A percentile compares a stretch with the other conserved stretches of the same genome.
phyloP scores from a whole-genome alignment of 2,113 vertebrate genomes.

The Nothobranchius furzeri region DNA sequence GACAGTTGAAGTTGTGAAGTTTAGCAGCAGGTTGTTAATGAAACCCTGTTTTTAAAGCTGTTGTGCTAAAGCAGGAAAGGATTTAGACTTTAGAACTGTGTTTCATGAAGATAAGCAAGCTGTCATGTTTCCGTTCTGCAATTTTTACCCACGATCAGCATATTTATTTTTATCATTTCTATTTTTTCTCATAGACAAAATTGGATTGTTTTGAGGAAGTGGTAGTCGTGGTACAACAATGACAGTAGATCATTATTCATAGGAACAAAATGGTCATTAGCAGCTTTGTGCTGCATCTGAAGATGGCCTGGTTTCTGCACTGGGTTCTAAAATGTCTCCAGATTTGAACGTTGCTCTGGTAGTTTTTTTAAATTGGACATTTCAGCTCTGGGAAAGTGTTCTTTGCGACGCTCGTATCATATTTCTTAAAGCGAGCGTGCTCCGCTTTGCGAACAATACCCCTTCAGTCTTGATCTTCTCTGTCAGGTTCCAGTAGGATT shows the following conservation, averaged over 20 bases:
- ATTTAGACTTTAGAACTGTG: background rate
- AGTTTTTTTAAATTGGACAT: background rate
- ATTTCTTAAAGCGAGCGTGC: background rate
- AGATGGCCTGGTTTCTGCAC: no score
- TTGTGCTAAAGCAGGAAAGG: background rate
- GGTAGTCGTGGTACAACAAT: background rate
- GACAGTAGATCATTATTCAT: background rate
- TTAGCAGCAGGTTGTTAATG: background rate
- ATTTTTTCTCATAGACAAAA: no score
- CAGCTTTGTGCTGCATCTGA: no score
- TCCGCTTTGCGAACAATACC: background rate
- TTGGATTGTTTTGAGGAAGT: background rate
- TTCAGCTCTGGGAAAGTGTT: background rate
- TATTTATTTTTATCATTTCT: background rate
- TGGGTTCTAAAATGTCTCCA: background rate
- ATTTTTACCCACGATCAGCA: background rate
- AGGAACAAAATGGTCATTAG: no score
- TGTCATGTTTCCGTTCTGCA: conserved; percentile 19
- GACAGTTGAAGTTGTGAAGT: background rate
- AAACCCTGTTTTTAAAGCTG: background rate
- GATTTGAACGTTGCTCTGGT: background rate
- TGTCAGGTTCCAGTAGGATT: background rate
- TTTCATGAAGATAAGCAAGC: background rate
- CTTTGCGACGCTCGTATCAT: background rate
- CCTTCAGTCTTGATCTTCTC: background rate